Conservation (phyloP, 2,113 vertebrate species). For the Sialia sialis region DNA sequence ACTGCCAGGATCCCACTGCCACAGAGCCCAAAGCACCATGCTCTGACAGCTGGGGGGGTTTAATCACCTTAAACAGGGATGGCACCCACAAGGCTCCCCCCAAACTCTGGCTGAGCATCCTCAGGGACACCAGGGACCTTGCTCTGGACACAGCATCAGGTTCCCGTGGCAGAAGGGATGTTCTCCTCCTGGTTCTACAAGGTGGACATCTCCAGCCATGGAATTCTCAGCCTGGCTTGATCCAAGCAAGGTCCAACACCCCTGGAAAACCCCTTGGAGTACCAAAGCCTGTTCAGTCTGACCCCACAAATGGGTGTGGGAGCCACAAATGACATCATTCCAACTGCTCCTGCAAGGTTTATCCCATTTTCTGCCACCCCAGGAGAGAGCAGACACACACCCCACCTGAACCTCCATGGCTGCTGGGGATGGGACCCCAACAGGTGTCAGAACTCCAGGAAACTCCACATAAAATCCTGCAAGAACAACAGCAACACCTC, state of each 20-base stretch:
- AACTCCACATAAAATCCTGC: not conserved
- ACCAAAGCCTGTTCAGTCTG: not conserved
- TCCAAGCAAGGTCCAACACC: not conserved
- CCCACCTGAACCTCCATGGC: accelerated
- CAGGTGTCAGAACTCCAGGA: accelerated
- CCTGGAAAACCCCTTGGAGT: accelerated
- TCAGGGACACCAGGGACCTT: accelerated
- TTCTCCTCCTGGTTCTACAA: not conserved
- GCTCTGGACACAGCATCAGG: not conserved
- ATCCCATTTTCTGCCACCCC: accelerated
- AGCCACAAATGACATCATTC: accelerated
- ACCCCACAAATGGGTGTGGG: not conserved
- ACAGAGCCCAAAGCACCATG: accelerated
- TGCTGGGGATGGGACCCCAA: accelerated
- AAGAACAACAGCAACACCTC: not conserved
- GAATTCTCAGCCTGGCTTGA: not conserved
- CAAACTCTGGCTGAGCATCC: accelerated
- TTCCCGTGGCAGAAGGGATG: accelerated
- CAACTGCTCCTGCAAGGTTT: not conserved
- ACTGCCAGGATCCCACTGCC: accelerated
- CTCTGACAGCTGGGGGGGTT: accelerated
- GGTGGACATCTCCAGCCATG: not conserved
- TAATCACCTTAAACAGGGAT: accelerated
- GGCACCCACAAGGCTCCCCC: not conserved
- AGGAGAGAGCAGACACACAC: accelerated